Conservation (phyloP, 2,113 vertebrate species). For the Trichomycterus rosablanca region DNA sequence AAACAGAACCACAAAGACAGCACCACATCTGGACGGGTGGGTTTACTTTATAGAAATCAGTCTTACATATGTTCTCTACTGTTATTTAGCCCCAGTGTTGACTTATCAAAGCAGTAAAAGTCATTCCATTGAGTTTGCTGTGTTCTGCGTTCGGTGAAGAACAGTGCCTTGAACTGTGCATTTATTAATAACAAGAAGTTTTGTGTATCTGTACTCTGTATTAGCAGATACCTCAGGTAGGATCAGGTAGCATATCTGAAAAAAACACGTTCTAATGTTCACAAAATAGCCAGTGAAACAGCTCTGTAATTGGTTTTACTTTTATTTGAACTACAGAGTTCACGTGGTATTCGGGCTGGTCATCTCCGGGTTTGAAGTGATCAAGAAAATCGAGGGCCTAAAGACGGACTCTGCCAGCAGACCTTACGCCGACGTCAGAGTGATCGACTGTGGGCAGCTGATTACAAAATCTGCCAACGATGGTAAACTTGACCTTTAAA, state of each 20-base stretch:
- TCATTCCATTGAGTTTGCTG: too few species aligned
- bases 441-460: constrained; percentile 92
- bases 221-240: too few species aligned
- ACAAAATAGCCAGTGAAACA: too few species aligned
- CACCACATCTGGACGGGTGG: constrained; percentile 95
- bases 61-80: too few species aligned
- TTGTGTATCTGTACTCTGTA: too few species aligned
- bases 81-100: too few species aligned
- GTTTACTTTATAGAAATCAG: too few species aligned
- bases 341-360: constrained; percentile 96
- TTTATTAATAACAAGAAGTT: background rate
- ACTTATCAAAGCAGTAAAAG: too few species aligned
- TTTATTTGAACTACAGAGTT: constrained; percentile 66
- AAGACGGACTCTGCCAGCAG: constrained; percentile 93
- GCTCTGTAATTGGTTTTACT: background rate
- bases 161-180: too few species aligned
- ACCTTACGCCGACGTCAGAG: constrained; percentile 91
- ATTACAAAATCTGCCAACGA: constrained; percentile 84
- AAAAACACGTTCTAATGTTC: too few species aligned
- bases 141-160: too few species aligned
- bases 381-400: constrained; percentile 92
- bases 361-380: constrained; percentile 95
- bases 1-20: constrained; percentile 91
- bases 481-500: constrained; percentile 60
- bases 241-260: too few species aligned